Conservation (phyloP, 2,113 vertebrate genomes). For the Aix galericulata region DNA sequence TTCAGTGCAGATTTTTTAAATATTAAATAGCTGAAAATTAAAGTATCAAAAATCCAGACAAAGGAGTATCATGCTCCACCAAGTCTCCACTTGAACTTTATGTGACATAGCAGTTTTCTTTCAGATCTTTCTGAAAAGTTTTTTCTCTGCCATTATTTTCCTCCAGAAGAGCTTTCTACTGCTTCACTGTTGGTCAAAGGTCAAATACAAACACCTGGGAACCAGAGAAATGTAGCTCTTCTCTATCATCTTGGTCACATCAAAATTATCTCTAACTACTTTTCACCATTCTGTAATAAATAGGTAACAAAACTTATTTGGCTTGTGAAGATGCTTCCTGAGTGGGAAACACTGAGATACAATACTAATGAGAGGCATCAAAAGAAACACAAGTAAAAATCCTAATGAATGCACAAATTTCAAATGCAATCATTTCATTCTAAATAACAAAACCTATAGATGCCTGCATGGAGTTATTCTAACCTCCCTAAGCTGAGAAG, state of each 20-base stretch:
- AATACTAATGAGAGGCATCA: background rate
- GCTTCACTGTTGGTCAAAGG: background rate
- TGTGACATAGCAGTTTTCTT: background rate
- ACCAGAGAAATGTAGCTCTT: background rate
- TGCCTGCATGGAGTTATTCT: background rate
- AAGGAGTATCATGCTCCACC: background rate
- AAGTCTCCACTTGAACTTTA: background rate
- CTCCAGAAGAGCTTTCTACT: background rate
- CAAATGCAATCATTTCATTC: background rate
- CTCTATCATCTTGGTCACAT: background rate
- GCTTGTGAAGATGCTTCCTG: background rate
- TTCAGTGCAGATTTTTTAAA: background rate
- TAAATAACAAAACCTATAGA: background rate
- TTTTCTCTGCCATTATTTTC: background rate
- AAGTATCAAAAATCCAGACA: background rate
- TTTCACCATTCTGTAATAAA: background rate
- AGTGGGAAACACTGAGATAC: background rate
- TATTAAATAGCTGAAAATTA: constrained; percentile 5
- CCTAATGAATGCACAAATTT: background rate
- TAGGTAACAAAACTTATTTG: background rate
- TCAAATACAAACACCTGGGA: background rate
- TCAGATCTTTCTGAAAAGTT: background rate
- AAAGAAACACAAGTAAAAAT: background rate
- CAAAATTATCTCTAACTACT: background rate
- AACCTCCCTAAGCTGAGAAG: background rate